phyloP scores from a whole-genome alignment of 1,140 invertebrate genomes.

The Campoletis sonorensis region DNA sequence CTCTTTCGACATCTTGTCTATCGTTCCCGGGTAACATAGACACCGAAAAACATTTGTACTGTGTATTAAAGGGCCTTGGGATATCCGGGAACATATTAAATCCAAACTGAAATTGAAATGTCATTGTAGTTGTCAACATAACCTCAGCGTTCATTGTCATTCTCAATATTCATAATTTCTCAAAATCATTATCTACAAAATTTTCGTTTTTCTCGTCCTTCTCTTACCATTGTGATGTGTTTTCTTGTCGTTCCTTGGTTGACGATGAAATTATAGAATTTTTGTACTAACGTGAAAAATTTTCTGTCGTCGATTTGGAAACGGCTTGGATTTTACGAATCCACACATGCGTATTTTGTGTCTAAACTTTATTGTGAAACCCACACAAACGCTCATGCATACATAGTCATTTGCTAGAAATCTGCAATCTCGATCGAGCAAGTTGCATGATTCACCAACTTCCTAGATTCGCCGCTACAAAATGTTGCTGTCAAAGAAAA shows the following conservation, averaged over 20 bases:
- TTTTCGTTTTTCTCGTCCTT: neutral
- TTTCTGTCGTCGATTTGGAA: neutral
- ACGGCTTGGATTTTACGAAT: neutral
- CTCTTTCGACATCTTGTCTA: slow-evolving; percentile 96
- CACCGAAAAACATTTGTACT: slow-evolving; percentile 95
- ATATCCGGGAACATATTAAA: slow-evolving; percentile 91
- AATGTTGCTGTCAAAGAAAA: no score
- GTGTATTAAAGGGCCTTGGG: slow-evolving; percentile 87
- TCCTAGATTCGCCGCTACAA: no score
- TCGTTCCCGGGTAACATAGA: slow-evolving; percentile 97
- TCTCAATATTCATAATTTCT: slow-evolving; percentile 3
- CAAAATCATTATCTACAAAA: neutral
- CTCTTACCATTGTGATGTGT: slow-evolving; percentile 38
- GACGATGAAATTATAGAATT: neutral
- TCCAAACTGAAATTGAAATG: slow-evolving; percentile 82
- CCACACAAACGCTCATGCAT: no score
- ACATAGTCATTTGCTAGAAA: no score
- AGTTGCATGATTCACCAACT: no score
- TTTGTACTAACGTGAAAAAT: neutral
- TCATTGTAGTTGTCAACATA: slow-evolving; percentile 41
- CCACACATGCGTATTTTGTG: neutral
- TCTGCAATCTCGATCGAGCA: no score
- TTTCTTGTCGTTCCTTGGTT: neutral
- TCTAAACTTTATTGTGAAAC: neutral
- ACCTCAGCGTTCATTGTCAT: slow-evolving; percentile 31